A percentile compares a stretch with the other conserved stretches of the same genome.
phyloP scores from a whole-genome alignment of 2,888 invertebrate species.

The Lasioglossum zephyrum region DNA sequence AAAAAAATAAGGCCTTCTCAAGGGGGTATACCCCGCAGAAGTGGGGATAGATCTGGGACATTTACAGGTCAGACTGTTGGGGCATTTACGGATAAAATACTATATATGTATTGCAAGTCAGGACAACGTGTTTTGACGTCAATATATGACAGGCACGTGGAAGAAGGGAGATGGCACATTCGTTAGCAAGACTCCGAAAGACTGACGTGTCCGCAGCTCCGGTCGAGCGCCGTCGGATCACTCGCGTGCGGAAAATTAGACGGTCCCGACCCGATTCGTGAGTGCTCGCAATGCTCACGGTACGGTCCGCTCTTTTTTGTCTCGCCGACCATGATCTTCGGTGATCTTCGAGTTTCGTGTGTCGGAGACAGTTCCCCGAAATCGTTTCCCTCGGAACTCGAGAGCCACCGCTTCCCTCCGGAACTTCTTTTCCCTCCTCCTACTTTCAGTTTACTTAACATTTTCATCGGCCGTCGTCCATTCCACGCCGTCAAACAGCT shows the following conservation, averaged over 20 bases:
- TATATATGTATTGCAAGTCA: background rate
- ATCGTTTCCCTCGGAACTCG: slow-evolving; percentile 29
- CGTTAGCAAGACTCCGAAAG: slow-evolving; percentile 50
- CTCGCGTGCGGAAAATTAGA: slow-evolving; percentile 76
- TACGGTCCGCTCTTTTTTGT: slow-evolving; percentile 29
- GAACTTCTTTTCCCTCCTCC: background rate
- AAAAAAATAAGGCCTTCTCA: too few relatives aligned
- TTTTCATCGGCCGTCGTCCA: slow-evolving; percentile 25
- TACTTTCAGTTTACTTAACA: slow-evolving; percentile 10
- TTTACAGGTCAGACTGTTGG: too few relatives aligned
- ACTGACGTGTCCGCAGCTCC: slow-evolving; percentile 30
- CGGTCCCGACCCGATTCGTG: slow-evolving; percentile 63
- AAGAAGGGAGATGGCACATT: slow-evolving; percentile 22
- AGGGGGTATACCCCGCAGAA: too few relatives aligned
- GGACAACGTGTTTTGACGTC: background rate
- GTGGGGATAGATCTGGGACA: too few relatives aligned
- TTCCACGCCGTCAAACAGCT: background rate
- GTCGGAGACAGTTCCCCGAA: slow-evolving; percentile 60
- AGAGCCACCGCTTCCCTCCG: slow-evolving; percentile 5
- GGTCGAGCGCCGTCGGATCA: slow-evolving; percentile 67
- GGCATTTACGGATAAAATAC: too few relatives aligned
- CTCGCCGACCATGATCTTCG: slow-evolving; percentile 51
- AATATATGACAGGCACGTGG: background rate
- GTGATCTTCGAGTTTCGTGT: slow-evolving; percentile 60
- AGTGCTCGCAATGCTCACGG: slow-evolving; percentile 52